These are phyloP conservation scores for Leptatherina wallacei DNA, from an alignment of 2,797 vertebrate species.

Conservation along the genomic window DNA sequence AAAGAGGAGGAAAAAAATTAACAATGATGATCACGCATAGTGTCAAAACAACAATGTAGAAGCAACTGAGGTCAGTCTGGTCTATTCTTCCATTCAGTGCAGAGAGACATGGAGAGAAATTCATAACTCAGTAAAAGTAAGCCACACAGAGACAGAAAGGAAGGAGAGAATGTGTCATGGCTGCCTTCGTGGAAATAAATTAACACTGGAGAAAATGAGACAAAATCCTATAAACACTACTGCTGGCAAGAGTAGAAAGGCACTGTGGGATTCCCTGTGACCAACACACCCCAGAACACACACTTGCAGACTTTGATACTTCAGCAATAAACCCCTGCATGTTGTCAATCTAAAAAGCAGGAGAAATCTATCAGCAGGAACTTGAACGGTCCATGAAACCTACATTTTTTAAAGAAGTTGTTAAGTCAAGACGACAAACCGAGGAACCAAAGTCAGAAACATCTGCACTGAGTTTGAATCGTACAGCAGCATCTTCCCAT, in stretches of 20 bases:
- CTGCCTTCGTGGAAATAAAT: slow-evolving; percentile 82
- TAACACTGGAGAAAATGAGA: slow-evolving; percentile 82
- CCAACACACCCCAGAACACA: slow-evolving; percentile 72
- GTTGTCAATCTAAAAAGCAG: slow-evolving; percentile 61
- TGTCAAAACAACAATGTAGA: slow-evolving; percentile 49
- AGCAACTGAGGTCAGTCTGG: slow-evolving; percentile 38
- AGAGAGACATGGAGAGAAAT: slow-evolving; percentile 44
- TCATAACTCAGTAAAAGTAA: slow-evolving; percentile 62
- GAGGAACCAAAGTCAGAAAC: slow-evolving; percentile 36
- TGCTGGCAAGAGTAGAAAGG: slow-evolving; percentile 78
- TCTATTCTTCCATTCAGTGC: slow-evolving; percentile 34
- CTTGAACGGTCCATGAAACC: slow-evolving; percentile 58
- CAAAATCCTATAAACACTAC: slow-evolving; percentile 81
- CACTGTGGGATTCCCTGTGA: slow-evolving; percentile 70
- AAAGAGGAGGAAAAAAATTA: slow-evolving; percentile 30
- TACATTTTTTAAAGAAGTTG: slow-evolving; percentile 38
- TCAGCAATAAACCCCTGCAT: slow-evolving; percentile 58
- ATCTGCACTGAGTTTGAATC: slow-evolving; percentile 61
- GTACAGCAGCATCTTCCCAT: slow-evolving; percentile 52
- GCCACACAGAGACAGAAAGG: slow-evolving; percentile 65
- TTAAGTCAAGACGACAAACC: slow-evolving; percentile 38
- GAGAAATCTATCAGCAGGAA: slow-evolving; percentile 48
- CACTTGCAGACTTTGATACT: slow-evolving; percentile 63
- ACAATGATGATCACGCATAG: slow-evolving; percentile 37
- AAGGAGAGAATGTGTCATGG: slow-evolving; percentile 83